These are phyloP conservation scores for Nomia melanderi DNA, from an alignment of 1,140 invertebrate species.

Conservation along the genomic window DNA sequence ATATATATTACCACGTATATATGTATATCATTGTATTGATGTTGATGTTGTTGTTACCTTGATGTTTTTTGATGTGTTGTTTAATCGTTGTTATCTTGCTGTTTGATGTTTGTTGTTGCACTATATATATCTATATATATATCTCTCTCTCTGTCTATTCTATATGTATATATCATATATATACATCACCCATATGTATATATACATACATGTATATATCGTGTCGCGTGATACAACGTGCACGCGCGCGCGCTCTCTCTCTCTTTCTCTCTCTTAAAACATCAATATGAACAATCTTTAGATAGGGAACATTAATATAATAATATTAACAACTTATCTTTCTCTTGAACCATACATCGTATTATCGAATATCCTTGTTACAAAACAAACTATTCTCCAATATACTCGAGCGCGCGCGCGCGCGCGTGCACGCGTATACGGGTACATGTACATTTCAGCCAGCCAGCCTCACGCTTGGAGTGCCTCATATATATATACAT, in stretches of 20 bases:
- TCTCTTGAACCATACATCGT: too few relatives aligned
- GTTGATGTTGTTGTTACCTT: conserved; percentile 79
- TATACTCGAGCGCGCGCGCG: conserved; percentile 6
- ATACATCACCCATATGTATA: conserved; percentile 49
- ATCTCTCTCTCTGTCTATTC: conserved; percentile 41
- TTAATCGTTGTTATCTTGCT: conserved; percentile 80
- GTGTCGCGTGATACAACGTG: conserved; percentile 22
- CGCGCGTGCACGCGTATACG: conserved; percentile 51
- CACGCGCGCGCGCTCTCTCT: conserved; percentile 4
- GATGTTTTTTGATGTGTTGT: conserved; percentile 79
- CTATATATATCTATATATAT: conserved; percentile 65
- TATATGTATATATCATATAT: conserved; percentile 45
- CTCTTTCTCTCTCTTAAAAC: background rate
- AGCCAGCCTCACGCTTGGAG: conserved; percentile 77
- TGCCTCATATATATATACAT: conserved; percentile 64
- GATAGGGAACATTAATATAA: background rate
- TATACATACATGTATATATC: conserved; percentile 48
- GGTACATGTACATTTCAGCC: conserved; percentile 72
- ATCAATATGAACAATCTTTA: background rate
- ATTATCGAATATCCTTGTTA: too few relatives aligned
- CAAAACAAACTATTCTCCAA: background rate
- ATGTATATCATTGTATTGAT: conserved; percentile 75
- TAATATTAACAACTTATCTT: too few relatives aligned
- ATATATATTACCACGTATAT: conserved; percentile 63
- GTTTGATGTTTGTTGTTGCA: conserved; percentile 81